Evolutionary conservation across 2,888 invertebrate species (phyloP), one percentile per base, ranked within the genome.

Genomic region (Tubulanus polymorphus): DNA sequence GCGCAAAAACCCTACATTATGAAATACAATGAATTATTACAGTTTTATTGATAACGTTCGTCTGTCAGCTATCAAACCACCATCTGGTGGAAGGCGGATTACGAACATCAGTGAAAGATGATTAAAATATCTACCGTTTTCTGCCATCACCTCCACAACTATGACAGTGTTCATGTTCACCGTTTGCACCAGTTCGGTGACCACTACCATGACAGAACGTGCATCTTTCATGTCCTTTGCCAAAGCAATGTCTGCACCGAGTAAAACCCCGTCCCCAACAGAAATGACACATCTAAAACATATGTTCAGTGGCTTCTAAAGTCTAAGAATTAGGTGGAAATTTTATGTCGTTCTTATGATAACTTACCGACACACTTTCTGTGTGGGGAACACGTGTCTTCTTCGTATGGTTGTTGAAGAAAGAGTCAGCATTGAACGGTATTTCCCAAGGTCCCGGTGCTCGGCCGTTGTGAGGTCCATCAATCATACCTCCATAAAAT

Each of bases 371-470:
- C 12, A 83, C 75, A 2, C 78, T 78, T 3, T 81, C 78, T 12
- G 83, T 83, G 64, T 82, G 82, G 2, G 83, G 83, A 10, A 83
- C 82, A 70, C 79, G 76, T n/a, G 81, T 63, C 48, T 76, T 70
- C 63, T 79, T 78, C 47, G 73, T 73, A 59, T 81, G 80, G 54
- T 79, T 78, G 37, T 75, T 70, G 63, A 83, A 83, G 55, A 75
- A 65, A 29, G 70, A 64, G 29, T 78, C 67, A 1, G 81, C 79
- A n/a, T 65, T 48, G 18, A 78, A 79, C 3, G 71, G 66, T 37
- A 83, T 80, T 26, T 78, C 76, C 83, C 83, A 83, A 1, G 82
- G 81, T 2, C 60, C 60, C 0, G 74, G 74, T 0, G 75, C 63
- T 1, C 54, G 54, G 0, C 75, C 75, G 55, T 71, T 70, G 54